phyloP scores from a whole-genome alignment of 2,888 invertebrate species.

The Clitarchus hookeri region DNA sequence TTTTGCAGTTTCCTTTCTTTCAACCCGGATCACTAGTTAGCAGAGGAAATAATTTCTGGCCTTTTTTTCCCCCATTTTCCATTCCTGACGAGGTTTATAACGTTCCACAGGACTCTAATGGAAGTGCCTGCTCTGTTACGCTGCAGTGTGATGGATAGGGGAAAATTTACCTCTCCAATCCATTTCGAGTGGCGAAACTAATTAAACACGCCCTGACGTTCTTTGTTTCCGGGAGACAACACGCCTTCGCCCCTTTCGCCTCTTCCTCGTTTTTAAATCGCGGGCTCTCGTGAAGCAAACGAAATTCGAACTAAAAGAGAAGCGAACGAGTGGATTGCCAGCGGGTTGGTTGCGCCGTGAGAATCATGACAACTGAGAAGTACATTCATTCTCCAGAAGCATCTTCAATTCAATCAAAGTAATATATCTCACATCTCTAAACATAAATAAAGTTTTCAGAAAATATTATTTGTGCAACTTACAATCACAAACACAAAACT shows the following conservation, averaged over 20 bases:
- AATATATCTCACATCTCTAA: no score
- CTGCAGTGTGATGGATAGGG: neutral
- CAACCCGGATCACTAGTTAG: neutral
- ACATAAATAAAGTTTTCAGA: no score
- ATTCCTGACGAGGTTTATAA: neutral
- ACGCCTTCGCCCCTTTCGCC: neutral
- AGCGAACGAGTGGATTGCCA: neutral
- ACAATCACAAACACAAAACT: no score
- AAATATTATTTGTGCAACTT: no score
- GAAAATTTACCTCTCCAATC: conserved; percentile 14
- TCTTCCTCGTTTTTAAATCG: neutral
- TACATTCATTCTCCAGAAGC: neutral
- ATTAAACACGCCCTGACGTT: neutral
- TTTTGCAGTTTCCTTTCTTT: neutral
- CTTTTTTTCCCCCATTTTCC: neutral
- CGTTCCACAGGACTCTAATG: conserved; percentile 7
- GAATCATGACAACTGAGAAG: neutral
- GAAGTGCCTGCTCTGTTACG: neutral
- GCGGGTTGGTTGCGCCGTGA: neutral
- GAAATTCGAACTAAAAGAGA: neutral
- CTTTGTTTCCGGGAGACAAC: conserved; percentile 1
- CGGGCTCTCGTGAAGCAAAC: neutral
- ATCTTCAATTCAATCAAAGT: neutral
- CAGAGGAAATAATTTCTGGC: neutral
- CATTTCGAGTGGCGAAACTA: conserved; percentile 14